These are phyloP conservation scores for Habropoda laboriosa DNA, from an alignment of 1,140 invertebrate species.

Conservation along the genomic window DNA sequence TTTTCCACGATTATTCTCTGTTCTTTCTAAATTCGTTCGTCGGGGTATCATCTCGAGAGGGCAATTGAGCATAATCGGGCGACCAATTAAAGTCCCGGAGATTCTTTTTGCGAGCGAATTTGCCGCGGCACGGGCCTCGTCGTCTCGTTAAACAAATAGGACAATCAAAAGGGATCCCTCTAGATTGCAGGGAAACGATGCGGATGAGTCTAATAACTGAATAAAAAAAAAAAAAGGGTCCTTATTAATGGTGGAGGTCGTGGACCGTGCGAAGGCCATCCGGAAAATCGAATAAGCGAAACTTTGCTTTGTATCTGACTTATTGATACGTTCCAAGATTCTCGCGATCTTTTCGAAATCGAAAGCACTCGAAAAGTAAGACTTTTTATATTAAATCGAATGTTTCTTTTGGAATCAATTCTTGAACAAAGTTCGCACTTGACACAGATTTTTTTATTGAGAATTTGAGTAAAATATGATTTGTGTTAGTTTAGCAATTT, in stretches of 20 bases:
- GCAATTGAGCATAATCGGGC: constrained; percentile 19
- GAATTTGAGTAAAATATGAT: too few species aligned
- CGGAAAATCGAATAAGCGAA: not conserved
- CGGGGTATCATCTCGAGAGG: not conserved
- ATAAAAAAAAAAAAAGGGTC: constrained; percentile 20
- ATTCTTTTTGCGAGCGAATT: constrained; percentile 16
- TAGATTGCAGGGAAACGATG: constrained; percentile 14
- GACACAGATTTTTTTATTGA: too few species aligned
- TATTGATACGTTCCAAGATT: too few species aligned
- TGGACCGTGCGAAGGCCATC: not conserved
- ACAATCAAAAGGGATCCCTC: constrained; percentile 29
- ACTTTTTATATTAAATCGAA: too few species aligned
- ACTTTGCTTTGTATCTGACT: not conserved
- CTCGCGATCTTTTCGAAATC: too few species aligned
- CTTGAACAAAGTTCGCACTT: too few species aligned
- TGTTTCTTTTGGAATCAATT: too few species aligned
- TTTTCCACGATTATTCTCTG: too few species aligned
- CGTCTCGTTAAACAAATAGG: constrained; percentile 44
- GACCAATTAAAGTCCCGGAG: constrained; percentile 12
- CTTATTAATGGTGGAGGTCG: not conserved
- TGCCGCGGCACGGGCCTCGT: not conserved
- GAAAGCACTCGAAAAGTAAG: too few species aligned
- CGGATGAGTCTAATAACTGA: constrained; percentile 31
- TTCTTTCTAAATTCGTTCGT: not conserved
- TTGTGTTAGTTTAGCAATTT: too few species aligned